These are phyloP conservation scores for Hydrozoanthus tunicans DNA, from an alignment of 64 coral and sea anemone genomes.

Conservation along the genomic window DNA sequence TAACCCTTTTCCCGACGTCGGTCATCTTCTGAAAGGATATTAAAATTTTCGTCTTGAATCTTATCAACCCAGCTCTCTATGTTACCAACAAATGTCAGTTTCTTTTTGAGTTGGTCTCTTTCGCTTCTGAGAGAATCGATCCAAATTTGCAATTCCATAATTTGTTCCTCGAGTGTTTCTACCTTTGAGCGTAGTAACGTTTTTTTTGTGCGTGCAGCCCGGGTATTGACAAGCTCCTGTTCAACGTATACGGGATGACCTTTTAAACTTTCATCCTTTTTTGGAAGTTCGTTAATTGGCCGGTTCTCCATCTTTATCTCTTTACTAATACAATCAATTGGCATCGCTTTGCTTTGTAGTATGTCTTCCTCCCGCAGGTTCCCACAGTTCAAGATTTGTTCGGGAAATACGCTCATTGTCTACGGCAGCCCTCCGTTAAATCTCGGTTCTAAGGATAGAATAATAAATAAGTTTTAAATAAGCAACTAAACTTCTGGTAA, in stretches of 20 bases:
- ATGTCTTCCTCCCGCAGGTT: too few relatives aligned
- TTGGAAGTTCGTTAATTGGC: neutral
- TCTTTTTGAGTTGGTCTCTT: slow-evolving; percentile 19
- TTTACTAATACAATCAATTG: slow-evolving; percentile 3
- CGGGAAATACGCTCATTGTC: too few relatives aligned
- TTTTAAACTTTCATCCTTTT: neutral
- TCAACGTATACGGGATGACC: neutral
- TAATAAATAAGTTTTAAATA: too few relatives aligned
- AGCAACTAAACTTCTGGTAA: too few relatives aligned
- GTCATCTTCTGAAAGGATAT: slow-evolving; percentile 6
- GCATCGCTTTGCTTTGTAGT: too few relatives aligned
- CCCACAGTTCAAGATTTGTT: too few relatives aligned
- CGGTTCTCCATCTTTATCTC: neutral
- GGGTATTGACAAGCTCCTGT: neutral
- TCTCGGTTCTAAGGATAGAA: too few relatives aligned
- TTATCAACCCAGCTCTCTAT: slow-evolving; percentile 24
- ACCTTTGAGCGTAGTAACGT: neutral
- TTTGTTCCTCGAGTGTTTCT: neutral
- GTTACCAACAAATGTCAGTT: neutral
- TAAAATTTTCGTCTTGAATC: slow-evolving; percentile 16
- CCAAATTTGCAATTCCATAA: slow-evolving; percentile 22
- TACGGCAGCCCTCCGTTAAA: too few relatives aligned
- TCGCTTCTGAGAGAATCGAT: slow-evolving; percentile 26
- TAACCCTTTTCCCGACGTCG: neutral
- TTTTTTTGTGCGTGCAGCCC: slow-evolving; percentile 4